These are phyloP conservation scores for Misgurnus anguillicaudatus DNA, from an alignment of 2,113 vertebrate species.

Conservation along the genomic window DNA sequence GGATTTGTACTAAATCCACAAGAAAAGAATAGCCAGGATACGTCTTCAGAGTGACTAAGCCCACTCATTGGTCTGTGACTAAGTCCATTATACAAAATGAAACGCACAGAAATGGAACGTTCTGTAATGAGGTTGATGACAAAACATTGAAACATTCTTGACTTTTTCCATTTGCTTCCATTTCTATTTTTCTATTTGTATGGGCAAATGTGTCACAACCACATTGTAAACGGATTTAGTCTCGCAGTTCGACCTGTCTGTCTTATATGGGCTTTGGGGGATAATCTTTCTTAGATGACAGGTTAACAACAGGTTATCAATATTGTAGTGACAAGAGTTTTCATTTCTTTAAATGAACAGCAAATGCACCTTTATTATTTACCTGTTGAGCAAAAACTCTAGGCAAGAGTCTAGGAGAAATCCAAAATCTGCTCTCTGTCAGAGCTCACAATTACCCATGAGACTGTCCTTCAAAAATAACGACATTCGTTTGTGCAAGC, in stretches of 20 bases:
- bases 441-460: too few species aligned
- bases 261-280: not conserved
- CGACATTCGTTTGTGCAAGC: too few species aligned
- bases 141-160: constrained; percentile 14
- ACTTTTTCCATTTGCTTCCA: constrained; percentile 11
- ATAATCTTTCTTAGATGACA: not conserved
- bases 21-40: constrained; percentile 1
- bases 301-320: not conserved
- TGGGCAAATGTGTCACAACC: constrained; percentile 14
- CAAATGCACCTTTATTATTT: too few species aligned
- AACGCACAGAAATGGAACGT: constrained; percentile 2
- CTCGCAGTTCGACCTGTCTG: not conserved
- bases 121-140: constrained; percentile 27
- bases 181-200: constrained; percentile 4
- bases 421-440: too few species aligned
- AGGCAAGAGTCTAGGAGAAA: too few species aligned
- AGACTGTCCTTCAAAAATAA: too few species aligned
- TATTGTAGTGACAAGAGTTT: too few species aligned
- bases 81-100: constrained; percentile 29
- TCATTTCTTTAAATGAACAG: too few species aligned
- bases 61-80: constrained; percentile 23
- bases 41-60: constrained; percentile 16
- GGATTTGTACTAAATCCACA: constrained; percentile 7
- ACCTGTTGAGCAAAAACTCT: too few species aligned
- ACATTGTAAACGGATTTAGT: constrained; percentile 7